Conservation (phyloP, 2,888 invertebrate species). For the Schizaphis graminum region DNA sequence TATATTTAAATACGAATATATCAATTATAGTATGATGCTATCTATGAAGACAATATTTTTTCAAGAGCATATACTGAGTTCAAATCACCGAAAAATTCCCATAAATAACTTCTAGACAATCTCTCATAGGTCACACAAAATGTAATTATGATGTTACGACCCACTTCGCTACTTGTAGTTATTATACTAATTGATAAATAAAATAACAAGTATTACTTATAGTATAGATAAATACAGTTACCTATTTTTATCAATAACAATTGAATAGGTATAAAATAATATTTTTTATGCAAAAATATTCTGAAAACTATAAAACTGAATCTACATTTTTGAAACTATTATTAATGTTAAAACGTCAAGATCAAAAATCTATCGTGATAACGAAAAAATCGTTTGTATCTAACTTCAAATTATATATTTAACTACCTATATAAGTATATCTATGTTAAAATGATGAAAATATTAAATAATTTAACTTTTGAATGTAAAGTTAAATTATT, state of each 20-base stretch:
- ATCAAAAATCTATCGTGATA: too few species aligned
- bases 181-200: not conserved
- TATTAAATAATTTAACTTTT: too few species aligned
- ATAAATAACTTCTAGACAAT: not conserved
- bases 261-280: not conserved
- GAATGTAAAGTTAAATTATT: too few species aligned
- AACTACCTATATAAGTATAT: too few species aligned
- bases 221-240: not conserved
- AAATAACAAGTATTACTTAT: not conserved
- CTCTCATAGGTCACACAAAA: not conserved
- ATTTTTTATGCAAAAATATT: not conserved
- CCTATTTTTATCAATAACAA: not conserved
- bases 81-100: not conserved
- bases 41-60: not conserved
- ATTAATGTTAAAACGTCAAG: not conserved
- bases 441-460: too few species aligned
- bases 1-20: not conserved
- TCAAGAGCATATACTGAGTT: not conserved
- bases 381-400: too few species aligned
- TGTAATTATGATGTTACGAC: not conserved
- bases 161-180: not conserved
- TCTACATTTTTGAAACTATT: not conserved
- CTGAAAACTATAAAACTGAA: not conserved
- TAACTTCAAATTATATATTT: too few species aligned
- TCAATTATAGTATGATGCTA: not conserved